Evolutionary conservation across 1,140 invertebrate species (phyloP), one percentile per base, ranked within the genome.

Genomic region (Cheumatopsyche charites): DNA sequence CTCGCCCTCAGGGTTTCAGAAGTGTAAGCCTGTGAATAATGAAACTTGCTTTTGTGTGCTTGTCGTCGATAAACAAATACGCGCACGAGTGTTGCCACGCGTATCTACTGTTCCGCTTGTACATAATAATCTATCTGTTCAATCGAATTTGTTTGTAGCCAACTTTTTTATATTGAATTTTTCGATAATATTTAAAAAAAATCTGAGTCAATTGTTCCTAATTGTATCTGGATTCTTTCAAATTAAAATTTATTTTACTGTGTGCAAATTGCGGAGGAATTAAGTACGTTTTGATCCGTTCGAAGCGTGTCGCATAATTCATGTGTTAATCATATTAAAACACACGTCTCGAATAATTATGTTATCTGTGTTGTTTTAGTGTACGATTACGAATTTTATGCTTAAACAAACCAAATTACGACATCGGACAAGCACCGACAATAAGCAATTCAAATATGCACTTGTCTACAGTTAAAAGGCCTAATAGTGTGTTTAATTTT

Each of bases 1-100:
- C 36, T 25, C 19, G 58, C 68, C 25, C 19, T 19, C 17, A 19
- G 17, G 49, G 49, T 68, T 9, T 4, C 36, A 26, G 36, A 70
- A 70, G 68, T 70, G 68, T 70, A 70, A 70, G 68, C 58, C 42
- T 41, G 68, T 63, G 68, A 29, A 70, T 70, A 70, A 70, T 70
- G 58, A 70, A 70, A 70, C 29, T 70, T 47, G 52, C 68, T 70
- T 36, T 70, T 70, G 68, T 49, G 21, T 41, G 21, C 58, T 17
- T 21, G 25, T 9, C 13, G 61, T 62, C 58, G 62, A 70, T 62
- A 70, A 70, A 70, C 42, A 70, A 70, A 62, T 70, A 63, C 21
- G 15, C 25, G 65, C 13, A 41, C 65, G 43, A 23, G 19, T 36
- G 41, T 13, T 11, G 21, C 11, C 26, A 36, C 42, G 41, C 62